Evolutionary conservation across 2,888 invertebrate species (phyloP), one percentile per base, ranked within the genome.

Genomic region (Megalurothrips usitatus): DNA sequence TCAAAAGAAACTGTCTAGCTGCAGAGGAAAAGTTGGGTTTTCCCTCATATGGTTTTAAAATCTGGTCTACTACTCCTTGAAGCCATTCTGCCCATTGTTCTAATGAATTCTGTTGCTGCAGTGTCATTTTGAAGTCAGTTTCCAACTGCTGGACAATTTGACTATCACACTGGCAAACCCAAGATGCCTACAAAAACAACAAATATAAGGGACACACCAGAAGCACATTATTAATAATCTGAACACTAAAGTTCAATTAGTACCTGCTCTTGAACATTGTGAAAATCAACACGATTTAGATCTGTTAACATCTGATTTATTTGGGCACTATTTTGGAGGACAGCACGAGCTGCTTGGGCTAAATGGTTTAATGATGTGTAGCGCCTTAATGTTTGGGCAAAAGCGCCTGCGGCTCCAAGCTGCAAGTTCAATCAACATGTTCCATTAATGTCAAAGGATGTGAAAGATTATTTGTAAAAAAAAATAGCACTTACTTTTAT

Each of bases 21-120:
- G 94, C 94, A 86, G 94, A 92, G 28, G 94, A 92, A 88, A 95
- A 96, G 85, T 93, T 94, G 6, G 93, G 90, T 84, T 93, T 93
- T 68, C 93, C 94, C 86, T 94, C 94, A 88, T 96, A 96, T 82
- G 96, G 95, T 85, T 95, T 94, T 82, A 99, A 91, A 49, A 97
- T 95, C 84, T 92, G 91, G 84, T 94, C 93, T 81, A 99, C 98
- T 83, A 98, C 97, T 81, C 93, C 91, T 87, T 98, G 98, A 85
- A 99, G 90, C 99, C 99, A 99, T 80, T 92, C 91, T 47, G 98
- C 98, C 99, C 99, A 99, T 87, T 98, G 96, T 87, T 98, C 98
- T 84, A 99, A 89, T 1, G 96, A 93, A 85, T 96, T 96, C 87
- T 97, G 96, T 86, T 96, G 96, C 83, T 96, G 96, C 80, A 97